Evolutionary conservation across 2,113 vertebrate genomes (phyloP), one percentile per base, ranked within the genome.

Genomic region (Corythaeola cristata): DNA sequence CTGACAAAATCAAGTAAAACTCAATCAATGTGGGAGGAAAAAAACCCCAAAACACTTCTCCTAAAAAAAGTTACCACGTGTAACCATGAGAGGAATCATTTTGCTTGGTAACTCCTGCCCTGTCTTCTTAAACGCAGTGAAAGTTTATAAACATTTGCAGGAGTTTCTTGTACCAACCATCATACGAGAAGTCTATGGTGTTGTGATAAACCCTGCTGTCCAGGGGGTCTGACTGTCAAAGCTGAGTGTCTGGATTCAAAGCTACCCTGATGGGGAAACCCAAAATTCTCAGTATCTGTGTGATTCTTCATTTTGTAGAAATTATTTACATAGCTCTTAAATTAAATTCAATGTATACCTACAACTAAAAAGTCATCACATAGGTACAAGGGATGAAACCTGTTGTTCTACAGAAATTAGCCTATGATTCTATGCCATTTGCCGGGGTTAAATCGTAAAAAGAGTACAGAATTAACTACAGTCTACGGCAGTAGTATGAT

Each of bases 1-100:
- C 60, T 59, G 77, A 77, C 84, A 91, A 85, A 96, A 97, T 89
- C 81, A 91, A 96, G 92, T 58, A 90, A 93, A 89, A 90, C 44
- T 95, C 90, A 62, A 89, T 85, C 67, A 80, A 30, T 8, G 92
- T 87, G 71, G 66, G 89, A 95, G 69, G 68, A 37, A 90, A 90
- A 83, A 91, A 88, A 10, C 0, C 7, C 93, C 49, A 37, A 77
- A 91, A 82, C 30, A 78, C 55, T 91, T 88, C 71, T 74, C 32
- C 74, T 82, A 66, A 90, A 85, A 80, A 37, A 59, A 33, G 62
- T 41, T 67, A 71, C 58, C 28, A 19, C 27, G 20, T 41, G 41
- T 33, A 93, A n/a, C 26, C 26, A 80, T 59, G 41, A 91, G 64
- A 3, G 37, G 28, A 94, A 91, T 74, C 0, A 66, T 79, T 69